A percentile compares a stretch with the other conserved stretches of the same genome.
Evolutionary conservation across 1,140 invertebrate species (phyloP).

Genomic region (Himalopsyche phryganea): DNA sequence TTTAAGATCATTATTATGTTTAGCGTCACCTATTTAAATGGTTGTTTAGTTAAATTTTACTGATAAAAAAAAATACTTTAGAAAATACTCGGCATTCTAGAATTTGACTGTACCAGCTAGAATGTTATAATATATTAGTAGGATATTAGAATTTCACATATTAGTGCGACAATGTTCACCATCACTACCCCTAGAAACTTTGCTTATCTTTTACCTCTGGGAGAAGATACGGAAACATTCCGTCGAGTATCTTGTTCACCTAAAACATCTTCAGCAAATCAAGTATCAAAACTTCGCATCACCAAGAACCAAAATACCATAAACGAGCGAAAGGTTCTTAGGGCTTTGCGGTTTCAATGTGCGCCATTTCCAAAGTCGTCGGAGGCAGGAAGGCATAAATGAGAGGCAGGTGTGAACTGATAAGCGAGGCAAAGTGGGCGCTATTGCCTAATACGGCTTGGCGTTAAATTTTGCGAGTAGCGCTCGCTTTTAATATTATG

Average conservation of each 20-base stretch:
- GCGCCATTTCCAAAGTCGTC: neutral
- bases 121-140: too few species aligned
- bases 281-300: too few species aligned
- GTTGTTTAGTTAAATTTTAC: too few species aligned
- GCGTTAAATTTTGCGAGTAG: constrained; percentile 3
- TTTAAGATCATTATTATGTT: too few species aligned
- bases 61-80: too few species aligned
- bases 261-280: neutral
- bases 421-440: constrained; percentile 1
- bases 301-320: neutral
- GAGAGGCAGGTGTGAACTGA: neutral
- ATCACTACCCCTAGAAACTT: neutral
- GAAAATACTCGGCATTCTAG: too few species aligned
- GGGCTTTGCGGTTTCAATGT: neutral
- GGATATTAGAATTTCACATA: too few species aligned
- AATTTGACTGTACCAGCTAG: too few species aligned
- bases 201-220: neutral
- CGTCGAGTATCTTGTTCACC: neutral
- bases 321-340: neutral
- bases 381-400: constrained; percentile 1
- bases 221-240: neutral
- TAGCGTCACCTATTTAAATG: too few species aligned
- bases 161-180: too few species aligned
- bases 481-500: too few species aligned
- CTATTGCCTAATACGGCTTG: neutral